Base-by-base conservation (phyloP, 1,140 invertebrate genomes). In the Neodiprion fabricii region DNA sequence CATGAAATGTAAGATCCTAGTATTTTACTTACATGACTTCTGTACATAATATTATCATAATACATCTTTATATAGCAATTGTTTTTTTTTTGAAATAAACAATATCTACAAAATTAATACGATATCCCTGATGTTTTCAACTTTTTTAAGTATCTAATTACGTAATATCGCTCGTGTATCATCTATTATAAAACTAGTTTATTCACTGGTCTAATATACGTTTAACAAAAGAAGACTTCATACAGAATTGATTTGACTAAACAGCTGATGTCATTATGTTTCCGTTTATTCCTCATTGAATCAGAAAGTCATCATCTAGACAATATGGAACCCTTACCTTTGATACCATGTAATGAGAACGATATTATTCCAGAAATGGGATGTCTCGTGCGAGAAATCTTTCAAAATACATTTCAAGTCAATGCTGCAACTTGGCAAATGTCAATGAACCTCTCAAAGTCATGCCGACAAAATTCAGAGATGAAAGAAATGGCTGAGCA, bases 71-170 rank as follows among this genome's bases (percentile, higher is more conserved):
- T 76, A 79, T 68, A 74, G 73, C 77, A 75, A 73, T 48, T 77
- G 72, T 77, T 76, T 79, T 48, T 77, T 70, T 77, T 76, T 79
- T 76, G 28, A 72, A 79, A 79, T 79, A 79, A 79, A 79, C 69
- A 72, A 72, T 28, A 71, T 74, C 72, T 74, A 77, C 77, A 65
- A 71, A 77, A 77, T 74, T 72, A 72, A 72, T 40, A 40, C 5
- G 71, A 76, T 40, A 40, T 40, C 28, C 17, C 5, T 40, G 5
- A 40, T 40, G 28, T 40, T 40, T 40, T 40, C 53, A 61, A 61
- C 53, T 61, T 61, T 61, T 21, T 21, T 21, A 21, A 21, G 17
- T 21, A 21, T 21, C 17, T 21, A 21, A 21, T 21, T 21, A 21
- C 17, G 17, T 21, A 21, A 21, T 21, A 21, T 21, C 17, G 17